These are phyloP conservation scores for Caenorhabditis elegans DNA, from an alignment of 1,140 invertebrate species.

Conservation along the genomic window WBcel235 BX284604.4:11658001-11658500, in stretches of 20 bases:
- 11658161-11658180: not conserved
- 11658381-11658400: not conserved
- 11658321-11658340: conserved; percentile 15
- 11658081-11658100: not conserved
- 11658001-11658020: conserved; percentile 12
- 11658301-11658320: conserved; percentile 40
- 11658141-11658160: not conserved
- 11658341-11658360: not conserved
- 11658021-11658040: not conserved
- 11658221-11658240: not conserved
- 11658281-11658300: conserved; percentile 22
- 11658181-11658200: not conserved
- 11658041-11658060: not conserved
- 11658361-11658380: not conserved
- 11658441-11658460: not conserved
- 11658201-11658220: not conserved
- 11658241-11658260: conserved; percentile 35
- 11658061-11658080: not conserved
- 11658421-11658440: not conserved
- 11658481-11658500: not conserved
- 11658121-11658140: not conserved
- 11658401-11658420: conserved; percentile 8
- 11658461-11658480: conserved; percentile 22
- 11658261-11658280: conserved; percentile 26
- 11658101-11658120: not conserved